Evolutionary conservation across 2,113 vertebrate species (phyloP).

Genomic region (Triplophysa tibetana): DNA sequence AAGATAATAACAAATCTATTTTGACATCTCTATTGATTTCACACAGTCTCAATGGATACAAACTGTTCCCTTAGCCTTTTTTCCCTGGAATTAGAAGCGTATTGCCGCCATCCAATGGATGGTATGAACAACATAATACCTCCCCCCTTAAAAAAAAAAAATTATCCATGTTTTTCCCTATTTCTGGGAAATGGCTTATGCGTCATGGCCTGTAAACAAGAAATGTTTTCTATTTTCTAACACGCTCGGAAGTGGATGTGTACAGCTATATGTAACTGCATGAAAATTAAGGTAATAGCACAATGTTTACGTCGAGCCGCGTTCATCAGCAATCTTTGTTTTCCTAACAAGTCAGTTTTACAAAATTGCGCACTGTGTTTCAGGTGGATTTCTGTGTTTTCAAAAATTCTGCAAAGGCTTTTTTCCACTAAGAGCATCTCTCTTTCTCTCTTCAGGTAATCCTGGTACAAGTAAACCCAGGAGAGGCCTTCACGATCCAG

Average conservation of each 20-base stretch:
- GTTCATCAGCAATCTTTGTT: not conserved
- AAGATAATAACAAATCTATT: not conserved
- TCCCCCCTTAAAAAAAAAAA: not conserved
- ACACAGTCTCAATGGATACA: not conserved
- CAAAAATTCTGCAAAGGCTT: not conserved
- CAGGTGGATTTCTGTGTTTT: not conserved
- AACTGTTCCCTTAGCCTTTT: not conserved
- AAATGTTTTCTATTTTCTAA: slow-evolving; percentile 2
- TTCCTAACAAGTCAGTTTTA: no score
- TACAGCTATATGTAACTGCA: slow-evolving; percentile 13
- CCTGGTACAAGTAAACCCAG: slow-evolving; percentile 99
- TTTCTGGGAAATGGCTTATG: not conserved
- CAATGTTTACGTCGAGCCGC: not conserved
- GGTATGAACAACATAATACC: not conserved
- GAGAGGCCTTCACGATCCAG: slow-evolving; percentile 98
- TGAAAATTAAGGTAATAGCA: slow-evolving; percentile 8
- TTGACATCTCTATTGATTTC: slow-evolving; percentile 5
- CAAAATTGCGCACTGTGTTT: not conserved
- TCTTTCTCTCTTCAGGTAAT: slow-evolving; percentile 82
- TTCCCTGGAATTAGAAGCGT: not conserved
- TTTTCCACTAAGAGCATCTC: not conserved
- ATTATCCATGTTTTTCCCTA: not conserved
- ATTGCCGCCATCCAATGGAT: not conserved
- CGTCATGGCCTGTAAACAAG: not conserved
- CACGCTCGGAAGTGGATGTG: not conserved